phyloP scores from a whole-genome alignment of 2,888 invertebrate species.

The Eretmocerus hayati region DNA sequence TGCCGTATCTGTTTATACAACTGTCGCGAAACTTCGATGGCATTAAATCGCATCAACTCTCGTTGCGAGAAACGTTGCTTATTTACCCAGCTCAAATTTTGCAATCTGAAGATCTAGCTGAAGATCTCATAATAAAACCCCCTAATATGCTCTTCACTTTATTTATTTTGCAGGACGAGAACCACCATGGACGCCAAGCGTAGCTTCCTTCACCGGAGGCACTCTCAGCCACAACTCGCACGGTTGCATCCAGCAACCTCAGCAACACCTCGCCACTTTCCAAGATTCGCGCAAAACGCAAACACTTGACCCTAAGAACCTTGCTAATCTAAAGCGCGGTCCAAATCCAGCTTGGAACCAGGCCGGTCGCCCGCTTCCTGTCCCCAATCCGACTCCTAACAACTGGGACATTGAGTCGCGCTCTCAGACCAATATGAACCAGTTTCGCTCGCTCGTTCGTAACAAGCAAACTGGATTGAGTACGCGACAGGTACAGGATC shows the following conservation, averaged over 20 bases:
- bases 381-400: slow-evolving; percentile 14
- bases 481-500: slow-evolving; percentile 40
- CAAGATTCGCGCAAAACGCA: slow-evolving; percentile 45
- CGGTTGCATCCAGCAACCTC: slow-evolving; percentile 26
- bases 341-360: slow-evolving; percentile 44
- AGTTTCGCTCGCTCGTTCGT: slow-evolving; percentile 50
- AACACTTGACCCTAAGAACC: slow-evolving; percentile 43
- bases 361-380: slow-evolving; percentile 35
- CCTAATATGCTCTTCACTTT: no score
- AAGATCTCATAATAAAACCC: no score
- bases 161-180: slow-evolving; percentile 37
- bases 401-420: slow-evolving; percentile 41
- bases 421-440: slow-evolving; percentile 48
- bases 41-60: no score
- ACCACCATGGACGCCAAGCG: slow-evolving; percentile 45
- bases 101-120: no score
- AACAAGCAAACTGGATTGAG: slow-evolving; percentile 38
- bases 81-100: no score
- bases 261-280: slow-evolving; percentile 43
- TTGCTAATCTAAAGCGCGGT: slow-evolving; percentile 42
- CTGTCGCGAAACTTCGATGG: no score
- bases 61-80: no score
- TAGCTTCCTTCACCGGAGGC: slow-evolving; percentile 43
- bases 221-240: slow-evolving; percentile 45
- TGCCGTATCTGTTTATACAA: no score